Evolutionary conservation across 2,113 vertebrate genomes (phyloP), one percentile per base, ranked within the genome.

Genomic region (Rissa tridactyla): DNA sequence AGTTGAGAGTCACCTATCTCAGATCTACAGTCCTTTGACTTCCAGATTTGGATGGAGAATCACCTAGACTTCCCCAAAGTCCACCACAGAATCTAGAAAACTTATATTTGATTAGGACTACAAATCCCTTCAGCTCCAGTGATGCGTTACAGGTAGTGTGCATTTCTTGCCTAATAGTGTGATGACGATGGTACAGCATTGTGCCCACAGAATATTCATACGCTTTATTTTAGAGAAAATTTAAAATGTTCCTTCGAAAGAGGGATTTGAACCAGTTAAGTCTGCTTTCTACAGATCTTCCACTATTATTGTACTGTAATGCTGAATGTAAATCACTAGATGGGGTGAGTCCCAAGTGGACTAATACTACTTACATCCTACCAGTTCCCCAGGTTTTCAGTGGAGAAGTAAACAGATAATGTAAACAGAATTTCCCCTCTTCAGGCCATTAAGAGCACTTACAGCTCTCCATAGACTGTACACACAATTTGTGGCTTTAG

Each of bases 321-420:
- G 13, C 2, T 81, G 30, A 52, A 44, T 18, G 29, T 16, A 77
- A 91, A 73, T 58, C 32, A 69, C 6, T 65, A 55, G 15, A 49
- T 1, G 0, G 9, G 5, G 4, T 16, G 6, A 76, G 26, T 70
- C 19, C 5, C 62, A 66, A 60, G 57, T 3, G 5, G 57, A 65
- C 9, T 70, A 57, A 30, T 12, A 51, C 21, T 42, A 42, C 38
- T 54, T 62, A 49, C 4, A 5, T 54, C 12, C 6, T 23, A 60
- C 10, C 6, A 55, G 19, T 76, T 84, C 15, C 38, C 10, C 13
- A 11, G 76, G 17, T 44, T 92, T 62, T 82, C 58, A 61, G 6
- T 27, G 21, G 36, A 82, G 6, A 82, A 3, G 13, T 42, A 54
- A 82, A 84, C 3, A 79, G 19, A 30, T 30, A 60, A 90, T 15